Percentiles rank a stretch among this genome's conserved stretches.
Evolutionary conservation across 1,140 invertebrate genomes (phyloP).

Genomic region (Hypsibius dujardini): DNA sequence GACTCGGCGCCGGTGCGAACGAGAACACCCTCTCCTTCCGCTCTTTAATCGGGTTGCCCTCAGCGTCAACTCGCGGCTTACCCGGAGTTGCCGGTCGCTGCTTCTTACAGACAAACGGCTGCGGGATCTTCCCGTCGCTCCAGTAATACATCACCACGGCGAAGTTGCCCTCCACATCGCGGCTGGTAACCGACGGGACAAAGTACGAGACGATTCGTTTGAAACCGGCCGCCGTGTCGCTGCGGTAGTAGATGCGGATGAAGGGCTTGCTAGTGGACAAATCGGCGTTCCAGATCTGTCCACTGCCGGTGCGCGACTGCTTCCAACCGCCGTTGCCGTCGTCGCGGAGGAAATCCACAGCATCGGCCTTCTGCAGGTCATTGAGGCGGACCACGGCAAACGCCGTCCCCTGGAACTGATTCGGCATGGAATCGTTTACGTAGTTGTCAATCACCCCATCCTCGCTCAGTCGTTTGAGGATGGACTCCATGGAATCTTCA

Average conservation of each 20-base stretch:
- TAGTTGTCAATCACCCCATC: neutral
- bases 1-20: neutral
- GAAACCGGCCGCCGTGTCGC: conserved; percentile 7
- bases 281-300: neutral
- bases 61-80: neutral
- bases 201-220: neutral
- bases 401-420: neutral
- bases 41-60: neutral
- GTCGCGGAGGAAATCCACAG: neutral
- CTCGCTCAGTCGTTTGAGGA: neutral
- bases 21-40: neutral
- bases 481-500: conserved; percentile 1
- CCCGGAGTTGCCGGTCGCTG: conserved; percentile 3
- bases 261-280: neutral
- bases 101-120: conserved; percentile 5
- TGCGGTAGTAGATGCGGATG: conserved; percentile 5
- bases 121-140: conserved; percentile 8
- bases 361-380: neutral
- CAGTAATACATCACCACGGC: conserved; percentile 5
- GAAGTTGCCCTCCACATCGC: neutral
- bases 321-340: neutral
- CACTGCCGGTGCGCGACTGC: neutral
- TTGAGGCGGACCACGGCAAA: neutral
- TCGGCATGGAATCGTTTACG: conserved; percentile 4
- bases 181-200: neutral